Base-by-base conservation (phyloP, 2,888 invertebrate genomes). In the Tanaodytes sp. region DNA sequence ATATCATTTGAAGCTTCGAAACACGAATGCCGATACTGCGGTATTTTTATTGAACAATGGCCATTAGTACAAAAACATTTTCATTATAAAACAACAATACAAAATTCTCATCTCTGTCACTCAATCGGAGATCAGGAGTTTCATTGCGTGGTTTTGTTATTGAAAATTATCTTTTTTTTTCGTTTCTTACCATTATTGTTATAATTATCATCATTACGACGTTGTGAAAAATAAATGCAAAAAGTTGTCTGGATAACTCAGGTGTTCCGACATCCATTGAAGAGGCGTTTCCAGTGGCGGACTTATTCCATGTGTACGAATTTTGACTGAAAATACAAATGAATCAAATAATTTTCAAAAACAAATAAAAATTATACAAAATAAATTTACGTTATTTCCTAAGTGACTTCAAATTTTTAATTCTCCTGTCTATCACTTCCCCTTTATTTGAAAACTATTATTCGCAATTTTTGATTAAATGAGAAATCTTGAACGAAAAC, bases 191-290 rank as follows among this genome's bases (percentile, higher is more conserved):
- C 19, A 52, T 40, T 40, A 27, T 5, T 30, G 5, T 12, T 1
- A 30, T 30, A 36, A 39, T 39, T 23, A 19, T 33, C 51, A 67
- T 48, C 67, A 79, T 82, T 84, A 82, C 76, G 78, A 79, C 23
- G 78, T 78, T 6, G 73, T 73, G 62, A 92, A 83, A 82, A 91
- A 91, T 76, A 98, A 88, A 88, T 99, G 98, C 72, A 99, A 87
- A 86, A 99, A 99, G 87, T 99, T 99, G 85, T 99, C 99, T 0
- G 98, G 97, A 86, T 98, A 97, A 84, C 97, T 96, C 80, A 99
- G 87, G 85, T 98, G 98, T 86, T 98, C 97, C 16, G 97, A 96
- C 86, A 99, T 90, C 98, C 98, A 99, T 80, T 97, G 95, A 8
- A 98, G 85, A 9, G 98, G 97, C 8, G 97, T 95, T 71, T 97